Evolutionary conservation across 2,113 vertebrate genomes (phyloP), one percentile per base, ranked within the genome.

Genomic region (Sigmodon hispidus): DNA sequence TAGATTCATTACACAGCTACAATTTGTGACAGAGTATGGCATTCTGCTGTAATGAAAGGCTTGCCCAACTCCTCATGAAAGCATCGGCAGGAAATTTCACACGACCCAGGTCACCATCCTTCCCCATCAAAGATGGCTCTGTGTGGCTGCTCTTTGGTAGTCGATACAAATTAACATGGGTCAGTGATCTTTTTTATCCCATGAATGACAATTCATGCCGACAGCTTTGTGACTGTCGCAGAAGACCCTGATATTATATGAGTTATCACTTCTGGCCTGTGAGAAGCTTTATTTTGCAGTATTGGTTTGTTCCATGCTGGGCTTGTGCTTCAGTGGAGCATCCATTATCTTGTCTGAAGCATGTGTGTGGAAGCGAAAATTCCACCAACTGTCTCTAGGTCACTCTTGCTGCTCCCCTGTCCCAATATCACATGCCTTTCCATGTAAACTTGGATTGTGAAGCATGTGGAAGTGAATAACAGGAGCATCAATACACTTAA

Each of bases 1-100:
- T 97, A 96, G 92, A 84, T 93, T 92, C 52, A 93, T 96, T 92
- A 90, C 90, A 73, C 67, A 92, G 96, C 93, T 93, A 90, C 29
- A 80, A 57, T 93, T 96, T 73, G 79, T 90, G 85, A 89, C 48
- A 77, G 65, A 81, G 90, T 19, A 12, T 77, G 90, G 83, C 94
- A 81, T 94, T 93, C 61, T 89, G 48, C 40, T 85, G 21, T 40
- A 89, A 52, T 79, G 45, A 73, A 76, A 94, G 43, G 40, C 26
- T 50, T 87, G 59, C 52, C 22, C 48, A 19, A 26, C 34, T 4
- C 6, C 15, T 29, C 10, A 0, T 21, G 59, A 45, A 81, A 36
- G 75, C 11, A 13, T 72, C 40, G 70, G 69, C 69, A 76, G 96
- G 85, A 76, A 65, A 83, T 76, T 91, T 91, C n/a, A 80, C 50